Base-by-base conservation (phyloP, 1,140 invertebrate species). In the Stegodyphus mimosarum region DNA sequence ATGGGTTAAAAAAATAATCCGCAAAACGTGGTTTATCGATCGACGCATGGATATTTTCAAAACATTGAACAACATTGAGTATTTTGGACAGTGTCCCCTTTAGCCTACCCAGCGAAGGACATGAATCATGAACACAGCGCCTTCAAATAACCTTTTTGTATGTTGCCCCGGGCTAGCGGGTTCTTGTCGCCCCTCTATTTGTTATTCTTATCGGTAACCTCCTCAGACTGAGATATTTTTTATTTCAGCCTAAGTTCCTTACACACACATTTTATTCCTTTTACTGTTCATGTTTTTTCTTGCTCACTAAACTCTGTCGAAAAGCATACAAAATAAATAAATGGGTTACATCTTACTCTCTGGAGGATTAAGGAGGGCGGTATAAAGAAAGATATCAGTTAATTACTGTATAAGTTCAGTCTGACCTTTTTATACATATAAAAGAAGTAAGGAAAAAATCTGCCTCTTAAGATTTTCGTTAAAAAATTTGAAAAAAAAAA, bases 151-250 rank as follows among this genome's bases (percentile, higher is more conserved):
- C 64, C 11, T 67, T n/a, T 67, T 67, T 9, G 6, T 52, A 51
- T 51, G 33, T 72, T 72, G 70, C 70, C 18, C 11, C 51, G 11
- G 51, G 70, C 10, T 48, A 51, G 51, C 9, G 33, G 13, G 49
- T 4, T 52, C 6, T 52, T 72, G 33, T 72, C 70, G 51, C 33
- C 49, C 49, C 13, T 13, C 33, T 72, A 49, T 72, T 50, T 51
- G 70, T 72, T 72, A 72, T 72, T 72, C 70, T 72, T 72, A 72
- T 72, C 70, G 18, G 49, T 51, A n/a, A 49, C 10, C 7, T 72
- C 11, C 33, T 33, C 70, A 72, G 67, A n/a, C 67, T 70, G 13
- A 11, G 67, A 18, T 11, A 33, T 33, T 70, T 70, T 70, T 70
- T 70, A n/a, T 33, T 70, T 48, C 33, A 70, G 55, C 55, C 55